phyloP scores from a whole-genome alignment of 2,113 vertebrate species.

The Sinosuthora webbiana region DNA sequence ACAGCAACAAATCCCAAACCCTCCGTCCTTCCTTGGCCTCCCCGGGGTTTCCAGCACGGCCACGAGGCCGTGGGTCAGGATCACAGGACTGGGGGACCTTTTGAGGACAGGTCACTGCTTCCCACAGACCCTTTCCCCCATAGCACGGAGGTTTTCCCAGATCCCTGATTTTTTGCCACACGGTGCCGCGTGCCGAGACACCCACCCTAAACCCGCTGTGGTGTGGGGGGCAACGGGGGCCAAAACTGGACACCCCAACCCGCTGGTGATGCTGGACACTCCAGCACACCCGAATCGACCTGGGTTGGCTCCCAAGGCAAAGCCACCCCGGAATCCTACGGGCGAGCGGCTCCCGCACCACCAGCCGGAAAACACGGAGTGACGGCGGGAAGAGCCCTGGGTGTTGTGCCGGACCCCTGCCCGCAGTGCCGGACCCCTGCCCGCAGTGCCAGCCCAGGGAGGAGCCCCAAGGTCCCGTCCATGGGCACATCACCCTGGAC shows the following conservation, averaged over 20 bases:
- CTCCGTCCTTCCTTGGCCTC: background rate
- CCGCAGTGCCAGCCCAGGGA: rapidly evolving
- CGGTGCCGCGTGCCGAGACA: rapidly evolving
- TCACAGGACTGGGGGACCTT: background rate
- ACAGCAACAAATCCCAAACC: background rate
- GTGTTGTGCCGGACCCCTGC: background rate
- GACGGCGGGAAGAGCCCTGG: background rate
- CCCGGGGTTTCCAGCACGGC: background rate
- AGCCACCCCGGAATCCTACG: background rate
- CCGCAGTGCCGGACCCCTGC: background rate
- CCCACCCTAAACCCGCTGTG: rapidly evolving
- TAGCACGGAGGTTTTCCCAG: rapidly evolving
- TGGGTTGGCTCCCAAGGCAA: rapidly evolving
- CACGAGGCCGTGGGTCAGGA: rapidly evolving
- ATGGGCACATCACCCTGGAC: rapidly evolving
- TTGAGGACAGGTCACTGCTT: background rate
- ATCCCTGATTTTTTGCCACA: rapidly evolving
- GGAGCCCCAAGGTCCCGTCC: background rate
- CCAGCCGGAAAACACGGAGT: rapidly evolving
- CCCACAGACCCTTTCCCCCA: rapidly evolving
- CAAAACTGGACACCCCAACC: background rate
- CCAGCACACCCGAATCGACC: rapidly evolving
- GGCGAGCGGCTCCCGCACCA: rapidly evolving
- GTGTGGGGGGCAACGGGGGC: rapidly evolving
- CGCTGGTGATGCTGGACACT: rapidly evolving